Evolutionary conservation across 2,113 vertebrate genomes (phyloP).

Genomic region (Conger conger): DNA sequence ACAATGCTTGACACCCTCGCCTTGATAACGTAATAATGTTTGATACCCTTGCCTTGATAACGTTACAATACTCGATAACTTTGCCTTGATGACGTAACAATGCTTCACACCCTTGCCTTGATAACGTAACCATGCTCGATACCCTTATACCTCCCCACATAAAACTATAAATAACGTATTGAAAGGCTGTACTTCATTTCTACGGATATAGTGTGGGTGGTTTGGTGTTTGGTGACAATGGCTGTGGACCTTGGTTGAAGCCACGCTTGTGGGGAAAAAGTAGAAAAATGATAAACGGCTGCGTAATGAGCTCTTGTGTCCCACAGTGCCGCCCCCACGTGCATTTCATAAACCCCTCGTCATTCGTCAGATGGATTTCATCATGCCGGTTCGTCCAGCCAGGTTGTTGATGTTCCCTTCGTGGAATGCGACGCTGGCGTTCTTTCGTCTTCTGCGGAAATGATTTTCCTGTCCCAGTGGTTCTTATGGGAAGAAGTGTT

Average conservation of each 20-base stretch:
- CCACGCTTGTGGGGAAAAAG: background rate
- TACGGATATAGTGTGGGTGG: too few species aligned
- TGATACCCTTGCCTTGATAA: too few species aligned
- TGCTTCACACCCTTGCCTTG: too few species aligned
- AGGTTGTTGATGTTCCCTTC: background rate
- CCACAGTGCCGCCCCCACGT: constrained; percentile 4
- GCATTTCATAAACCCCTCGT: background rate
- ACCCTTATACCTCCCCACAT: too few species aligned
- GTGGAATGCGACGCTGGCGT: background rate
- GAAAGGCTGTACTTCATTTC: too few species aligned
- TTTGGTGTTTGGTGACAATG: too few species aligned
- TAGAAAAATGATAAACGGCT: background rate
- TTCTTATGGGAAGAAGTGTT: background rate
- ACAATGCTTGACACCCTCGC: too few species aligned
- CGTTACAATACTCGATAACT: too few species aligned
- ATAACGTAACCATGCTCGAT: too few species aligned
- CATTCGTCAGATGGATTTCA: background rate
- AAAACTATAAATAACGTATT: too few species aligned
- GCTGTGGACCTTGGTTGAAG: background rate
- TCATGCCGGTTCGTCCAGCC: background rate
- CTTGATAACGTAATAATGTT: too few species aligned
- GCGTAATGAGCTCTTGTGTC: constrained; percentile 7
- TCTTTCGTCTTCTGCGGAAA: background rate
- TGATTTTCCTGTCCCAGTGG: background rate
- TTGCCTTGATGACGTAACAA: too few species aligned